Conservation (phyloP, 2,113 vertebrate species). For the Oceanodroma tethys region DNA sequence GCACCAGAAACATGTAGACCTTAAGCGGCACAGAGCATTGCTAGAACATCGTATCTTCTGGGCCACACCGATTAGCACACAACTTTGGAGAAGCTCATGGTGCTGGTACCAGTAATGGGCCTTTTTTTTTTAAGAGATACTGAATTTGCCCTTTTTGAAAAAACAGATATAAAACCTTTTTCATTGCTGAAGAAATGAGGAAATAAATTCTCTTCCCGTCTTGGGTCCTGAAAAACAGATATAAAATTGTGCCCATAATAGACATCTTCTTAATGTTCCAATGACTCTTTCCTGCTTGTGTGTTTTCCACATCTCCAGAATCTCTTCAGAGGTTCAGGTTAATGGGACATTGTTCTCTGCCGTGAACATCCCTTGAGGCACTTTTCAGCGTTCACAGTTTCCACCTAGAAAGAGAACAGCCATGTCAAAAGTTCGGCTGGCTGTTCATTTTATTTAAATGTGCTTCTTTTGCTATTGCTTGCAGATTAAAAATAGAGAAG, state of each 20-base stretch:
- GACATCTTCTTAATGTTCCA: background rate
- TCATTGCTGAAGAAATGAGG: background rate
- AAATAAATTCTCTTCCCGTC: background rate
- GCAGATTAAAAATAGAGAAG: conserved; percentile 36
- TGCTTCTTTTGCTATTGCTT: conserved; percentile 2
- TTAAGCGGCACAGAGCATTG: background rate
- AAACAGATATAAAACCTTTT: background rate
- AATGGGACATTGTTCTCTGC: conserved; percentile 25
- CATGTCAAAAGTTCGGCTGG: conserved; percentile 47
- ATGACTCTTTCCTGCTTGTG: background rate
- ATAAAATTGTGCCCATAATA: background rate
- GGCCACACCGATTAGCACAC: background rate
- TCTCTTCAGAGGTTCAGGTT: conserved; percentile 25
- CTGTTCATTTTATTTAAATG: conserved; percentile 57
- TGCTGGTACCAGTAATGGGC: background rate
- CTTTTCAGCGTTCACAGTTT: background rate
- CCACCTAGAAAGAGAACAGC: conserved; percentile 41
- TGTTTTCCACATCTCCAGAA: conserved; percentile 3
- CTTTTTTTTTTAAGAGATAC: background rate
- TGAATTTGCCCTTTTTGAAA: background rate
- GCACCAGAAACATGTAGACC: background rate
- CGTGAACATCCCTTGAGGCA: background rate
- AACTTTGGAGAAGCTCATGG: background rate
- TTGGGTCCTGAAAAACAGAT: background rate
- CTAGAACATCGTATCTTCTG: background rate